phyloP scores from a whole-genome alignment of 2,888 invertebrate genomes.

The Drosophila austrosaltans region DNA sequence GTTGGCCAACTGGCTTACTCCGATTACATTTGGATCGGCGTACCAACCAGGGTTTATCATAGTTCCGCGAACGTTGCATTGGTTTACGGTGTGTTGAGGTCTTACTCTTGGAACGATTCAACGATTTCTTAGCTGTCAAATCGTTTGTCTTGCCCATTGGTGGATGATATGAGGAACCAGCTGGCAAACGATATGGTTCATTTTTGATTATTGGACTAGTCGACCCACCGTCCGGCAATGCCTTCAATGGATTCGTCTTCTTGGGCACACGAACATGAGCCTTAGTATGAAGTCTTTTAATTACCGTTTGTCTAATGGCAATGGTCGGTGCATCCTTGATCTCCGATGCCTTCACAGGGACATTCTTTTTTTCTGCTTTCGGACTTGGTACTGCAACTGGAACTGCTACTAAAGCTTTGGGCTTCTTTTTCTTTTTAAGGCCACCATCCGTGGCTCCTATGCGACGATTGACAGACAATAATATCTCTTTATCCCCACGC shows the following conservation, averaged over 20 bases:
- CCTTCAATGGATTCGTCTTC: too few relatives aligned
- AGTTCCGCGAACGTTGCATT: slow-evolving; percentile 9
- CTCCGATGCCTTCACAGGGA: too few relatives aligned
- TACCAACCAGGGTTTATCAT: slow-evolving; percentile 41
- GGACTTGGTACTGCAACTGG: too few relatives aligned
- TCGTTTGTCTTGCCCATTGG: background rate
- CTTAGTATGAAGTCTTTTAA: too few relatives aligned
- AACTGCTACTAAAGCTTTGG: background rate
- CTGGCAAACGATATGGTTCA: background rate
- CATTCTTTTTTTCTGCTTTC: too few relatives aligned
- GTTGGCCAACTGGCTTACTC: background rate
- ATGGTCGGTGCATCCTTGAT: too few relatives aligned
- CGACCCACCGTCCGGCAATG: too few relatives aligned
- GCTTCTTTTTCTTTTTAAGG: background rate
- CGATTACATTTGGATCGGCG: background rate
- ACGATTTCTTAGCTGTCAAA: background rate
- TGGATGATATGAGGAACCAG: slow-evolving; percentile 6
- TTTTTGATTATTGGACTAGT: too few relatives aligned
- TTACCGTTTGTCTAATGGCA: too few relatives aligned
- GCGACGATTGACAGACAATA: slow-evolving; percentile 9
- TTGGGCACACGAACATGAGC: too few relatives aligned
- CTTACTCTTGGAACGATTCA: background rate
- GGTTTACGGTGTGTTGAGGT: background rate
- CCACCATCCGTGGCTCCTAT: background rate
- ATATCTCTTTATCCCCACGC: slow-evolving; percentile 21